A percentile compares a stretch with the other conserved stretches of the same genome.
Evolutionary conservation across 2,797 vertebrate species (phyloP).

Genomic region (Spatula versicolor): DNA sequence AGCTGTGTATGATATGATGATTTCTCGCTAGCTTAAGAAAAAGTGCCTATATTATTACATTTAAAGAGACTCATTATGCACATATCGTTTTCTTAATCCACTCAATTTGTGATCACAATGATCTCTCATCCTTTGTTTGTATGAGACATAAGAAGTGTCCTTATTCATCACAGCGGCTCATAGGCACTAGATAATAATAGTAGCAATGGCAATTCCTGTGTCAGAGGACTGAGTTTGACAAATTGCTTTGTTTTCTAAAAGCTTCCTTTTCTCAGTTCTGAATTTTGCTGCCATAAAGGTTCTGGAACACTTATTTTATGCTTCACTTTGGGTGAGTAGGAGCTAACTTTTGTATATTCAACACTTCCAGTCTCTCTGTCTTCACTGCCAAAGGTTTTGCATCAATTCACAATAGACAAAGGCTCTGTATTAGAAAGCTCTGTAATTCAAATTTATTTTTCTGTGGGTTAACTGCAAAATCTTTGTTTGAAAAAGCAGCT

Average conservation of each 20-base stretch:
- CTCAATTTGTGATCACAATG: slow-evolving; percentile 7
- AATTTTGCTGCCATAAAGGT: slow-evolving; percentile 1
- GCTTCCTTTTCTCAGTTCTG: background rate
- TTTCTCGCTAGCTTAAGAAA: background rate
- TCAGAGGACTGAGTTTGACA: background rate
- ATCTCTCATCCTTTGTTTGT: slow-evolving; percentile 13
- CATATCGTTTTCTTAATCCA: background rate
- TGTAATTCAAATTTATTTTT: background rate
- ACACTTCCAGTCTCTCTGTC: background rate
- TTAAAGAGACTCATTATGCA: slow-evolving; percentile 8
- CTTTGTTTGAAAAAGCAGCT: background rate
- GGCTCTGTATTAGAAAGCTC: background rate
- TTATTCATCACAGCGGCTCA: slow-evolving; percentile 2
- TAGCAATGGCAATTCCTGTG: background rate
- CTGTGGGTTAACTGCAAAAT: slow-evolving; percentile 25
- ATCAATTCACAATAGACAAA: background rate
- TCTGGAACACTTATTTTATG: background rate
- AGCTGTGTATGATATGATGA: background rate
- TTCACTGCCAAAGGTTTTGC: background rate
- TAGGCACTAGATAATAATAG: slow-evolving; percentile 19
- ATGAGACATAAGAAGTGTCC: background rate
- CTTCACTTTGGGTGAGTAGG: background rate
- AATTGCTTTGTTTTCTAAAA: slow-evolving; percentile 17
- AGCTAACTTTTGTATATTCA: slow-evolving; percentile 1
- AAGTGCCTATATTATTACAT: slow-evolving; percentile 6